A percentile compares a stretch with the other conserved stretches of the same genome.
phyloP scores from a whole-genome alignment of 2,797 vertebrate genomes.

The Anableps anableps region DNA sequence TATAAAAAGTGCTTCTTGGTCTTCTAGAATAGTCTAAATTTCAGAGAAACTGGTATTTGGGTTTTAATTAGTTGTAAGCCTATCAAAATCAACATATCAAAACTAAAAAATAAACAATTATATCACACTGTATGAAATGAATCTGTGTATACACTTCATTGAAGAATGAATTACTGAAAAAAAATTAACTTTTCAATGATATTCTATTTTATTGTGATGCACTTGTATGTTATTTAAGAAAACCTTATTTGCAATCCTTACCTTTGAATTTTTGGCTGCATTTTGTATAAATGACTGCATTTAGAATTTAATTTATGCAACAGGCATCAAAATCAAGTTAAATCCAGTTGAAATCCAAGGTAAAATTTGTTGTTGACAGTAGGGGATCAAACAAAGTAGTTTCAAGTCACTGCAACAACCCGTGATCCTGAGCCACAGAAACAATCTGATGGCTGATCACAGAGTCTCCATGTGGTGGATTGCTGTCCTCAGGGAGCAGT shows the following conservation, averaged over 20 bases:
- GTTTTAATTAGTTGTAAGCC: too few species aligned
- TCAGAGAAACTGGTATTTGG: too few species aligned
- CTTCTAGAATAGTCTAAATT: too few species aligned
- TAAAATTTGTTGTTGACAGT: neutral
- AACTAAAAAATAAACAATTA: too few species aligned
- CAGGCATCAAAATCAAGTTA: neutral
- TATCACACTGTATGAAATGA: too few species aligned
- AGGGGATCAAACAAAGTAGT: neutral
- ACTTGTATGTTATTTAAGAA: too few species aligned
- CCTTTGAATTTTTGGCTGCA: neutral
- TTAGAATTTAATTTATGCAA: neutral
- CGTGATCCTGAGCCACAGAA: neutral
- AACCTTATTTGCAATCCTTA: neutral
- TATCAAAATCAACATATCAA: too few species aligned
- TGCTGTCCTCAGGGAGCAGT: slow-evolving; percentile 73
- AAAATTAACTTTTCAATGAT: too few species aligned
- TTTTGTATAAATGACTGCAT: neutral
- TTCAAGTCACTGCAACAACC: neutral
- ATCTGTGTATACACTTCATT: too few species aligned
- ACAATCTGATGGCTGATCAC: neutral
- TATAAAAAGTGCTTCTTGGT: too few species aligned
- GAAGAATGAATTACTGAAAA: too few species aligned
- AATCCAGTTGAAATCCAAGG: neutral
- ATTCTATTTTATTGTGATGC: too few species aligned
- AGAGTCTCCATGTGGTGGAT: slow-evolving; percentile 65